Conservation (phyloP, 2,113 vertebrate species). For the Chinchilla lanigera region DNA sequence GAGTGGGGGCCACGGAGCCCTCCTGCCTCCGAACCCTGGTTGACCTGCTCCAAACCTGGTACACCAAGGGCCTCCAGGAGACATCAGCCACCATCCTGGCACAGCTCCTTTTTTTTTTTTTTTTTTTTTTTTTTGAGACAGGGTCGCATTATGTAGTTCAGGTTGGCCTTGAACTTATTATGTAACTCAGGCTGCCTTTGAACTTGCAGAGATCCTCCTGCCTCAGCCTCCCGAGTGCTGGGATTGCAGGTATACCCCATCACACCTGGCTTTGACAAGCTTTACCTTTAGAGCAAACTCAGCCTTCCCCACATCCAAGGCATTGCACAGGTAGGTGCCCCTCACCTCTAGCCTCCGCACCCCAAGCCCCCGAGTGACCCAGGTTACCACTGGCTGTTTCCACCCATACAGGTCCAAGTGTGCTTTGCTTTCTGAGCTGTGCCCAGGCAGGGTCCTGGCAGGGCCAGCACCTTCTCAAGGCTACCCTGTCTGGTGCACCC, state of each 20-base stretch:
- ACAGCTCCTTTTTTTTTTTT: not conserved
- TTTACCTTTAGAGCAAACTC: not conserved
- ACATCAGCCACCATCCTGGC: not conserved
- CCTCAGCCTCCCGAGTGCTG: not conserved
- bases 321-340: not conserved
- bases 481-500: not conserved
- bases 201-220: not conserved
- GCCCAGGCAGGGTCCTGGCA: too few species aligned
- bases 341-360: not conserved
- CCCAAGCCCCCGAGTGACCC: not conserved
- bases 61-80: too few species aligned
- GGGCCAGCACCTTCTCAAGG: not conserved
- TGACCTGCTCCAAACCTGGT: not conserved
- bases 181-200: not conserved
- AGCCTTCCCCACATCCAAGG: not conserved
- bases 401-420: not conserved
- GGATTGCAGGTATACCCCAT: not conserved
- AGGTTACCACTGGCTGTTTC: not conserved
- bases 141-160: not conserved
- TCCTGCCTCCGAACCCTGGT: not conserved
- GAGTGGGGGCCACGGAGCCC: not conserved
- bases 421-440: not conserved
- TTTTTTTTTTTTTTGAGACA: not conserved
- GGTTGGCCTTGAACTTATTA: not conserved
- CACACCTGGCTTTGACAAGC: not conserved